phyloP scores from a whole-genome alignment of 1,140 invertebrate species.

The Heliconius hewitsoni region DNA sequence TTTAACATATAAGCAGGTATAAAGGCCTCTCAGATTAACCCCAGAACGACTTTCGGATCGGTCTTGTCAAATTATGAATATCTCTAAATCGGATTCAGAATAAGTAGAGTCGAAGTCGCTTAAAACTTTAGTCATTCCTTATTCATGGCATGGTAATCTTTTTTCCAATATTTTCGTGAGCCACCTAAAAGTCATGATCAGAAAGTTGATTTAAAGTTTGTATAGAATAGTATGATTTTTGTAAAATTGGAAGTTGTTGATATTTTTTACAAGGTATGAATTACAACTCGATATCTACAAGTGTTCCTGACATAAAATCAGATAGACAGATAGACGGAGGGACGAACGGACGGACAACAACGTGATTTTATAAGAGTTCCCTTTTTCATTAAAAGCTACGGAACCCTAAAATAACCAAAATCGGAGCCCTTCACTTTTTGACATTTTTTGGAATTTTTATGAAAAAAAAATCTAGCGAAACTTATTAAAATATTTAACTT shows the following conservation, averaged over 20 bases:
- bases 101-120: slow-evolving; percentile 30
- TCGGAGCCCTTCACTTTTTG: too few species aligned
- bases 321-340: too few species aligned
- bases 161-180: slow-evolving; percentile 27
- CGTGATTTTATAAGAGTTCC: too few species aligned
- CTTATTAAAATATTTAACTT: background rate
- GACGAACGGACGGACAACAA: too few species aligned
- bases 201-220: background rate
- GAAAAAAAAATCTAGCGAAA: too few species aligned
- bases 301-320: too few species aligned
- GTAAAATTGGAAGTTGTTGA: too few species aligned
- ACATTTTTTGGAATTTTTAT: too few species aligned
- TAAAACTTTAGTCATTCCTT: slow-evolving; percentile 32
- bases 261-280: background rate
- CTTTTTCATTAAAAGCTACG: too few species aligned
- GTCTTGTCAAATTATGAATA: slow-evolving; percentile 33
- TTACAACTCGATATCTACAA: background rate
- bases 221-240: too few species aligned
- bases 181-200: background rate
- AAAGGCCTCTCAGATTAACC: background rate
- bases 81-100: slow-evolving; percentile 23
- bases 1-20: background rate
- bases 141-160: slow-evolving; percentile 33
- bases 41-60: background rate
- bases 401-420: too few species aligned